A percentile compares a stretch with the other conserved stretches of the same genome.
These are phyloP conservation scores for Athripsodes cinereus DNA, from an alignment of 2,888 invertebrate species.

Conservation along the genomic window DNA sequence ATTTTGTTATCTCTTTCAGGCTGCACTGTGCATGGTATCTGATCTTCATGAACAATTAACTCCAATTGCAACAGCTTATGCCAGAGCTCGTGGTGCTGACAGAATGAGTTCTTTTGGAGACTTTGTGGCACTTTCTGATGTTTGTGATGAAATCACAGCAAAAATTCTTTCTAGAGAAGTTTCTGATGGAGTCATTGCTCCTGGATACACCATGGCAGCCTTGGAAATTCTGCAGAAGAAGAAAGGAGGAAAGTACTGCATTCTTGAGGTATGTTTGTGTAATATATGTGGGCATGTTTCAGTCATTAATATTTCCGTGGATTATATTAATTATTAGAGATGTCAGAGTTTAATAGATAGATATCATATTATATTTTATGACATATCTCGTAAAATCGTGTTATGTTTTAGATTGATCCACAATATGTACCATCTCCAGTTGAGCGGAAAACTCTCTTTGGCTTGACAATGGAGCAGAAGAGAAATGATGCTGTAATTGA, in stretches of 20 bases:
- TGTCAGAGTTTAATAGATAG: too few relatives aligned
- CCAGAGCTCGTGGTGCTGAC: conserved; percentile 94
- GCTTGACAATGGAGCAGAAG: conserved; percentile 78
- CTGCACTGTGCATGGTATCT: conserved; percentile 88
- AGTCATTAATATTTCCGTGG: too few relatives aligned
- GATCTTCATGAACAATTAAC: conserved; percentile 69
- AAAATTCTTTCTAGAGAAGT: conserved; percentile 89
- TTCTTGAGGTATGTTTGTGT: conserved; percentile 81
- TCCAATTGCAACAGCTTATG: conserved; percentile 87
- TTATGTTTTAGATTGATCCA: conserved; percentile 70
- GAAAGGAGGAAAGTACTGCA: conserved; percentile 88
- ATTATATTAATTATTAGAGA: too few relatives aligned
- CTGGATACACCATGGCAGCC: conserved; percentile 80
- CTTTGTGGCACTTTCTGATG: conserved; percentile 89
- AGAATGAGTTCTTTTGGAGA: conserved; percentile 99
- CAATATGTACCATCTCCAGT: conserved; percentile 71
- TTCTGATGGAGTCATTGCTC: conserved; percentile 97
- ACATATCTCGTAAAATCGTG: too few relatives aligned
- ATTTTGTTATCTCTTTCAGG: conserved; percentile 44
- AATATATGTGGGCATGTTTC: too few relatives aligned
- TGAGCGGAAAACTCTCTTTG: conserved; percentile 81
- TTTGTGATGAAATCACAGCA: conserved; percentile 86
- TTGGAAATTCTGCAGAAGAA: conserved; percentile 85
- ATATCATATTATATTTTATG: too few relatives aligned
- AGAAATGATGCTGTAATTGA: conserved; percentile 85